Evolutionary conservation across 2,888 invertebrate species (phyloP).

Genomic region (Synergus laeviventris): DNA sequence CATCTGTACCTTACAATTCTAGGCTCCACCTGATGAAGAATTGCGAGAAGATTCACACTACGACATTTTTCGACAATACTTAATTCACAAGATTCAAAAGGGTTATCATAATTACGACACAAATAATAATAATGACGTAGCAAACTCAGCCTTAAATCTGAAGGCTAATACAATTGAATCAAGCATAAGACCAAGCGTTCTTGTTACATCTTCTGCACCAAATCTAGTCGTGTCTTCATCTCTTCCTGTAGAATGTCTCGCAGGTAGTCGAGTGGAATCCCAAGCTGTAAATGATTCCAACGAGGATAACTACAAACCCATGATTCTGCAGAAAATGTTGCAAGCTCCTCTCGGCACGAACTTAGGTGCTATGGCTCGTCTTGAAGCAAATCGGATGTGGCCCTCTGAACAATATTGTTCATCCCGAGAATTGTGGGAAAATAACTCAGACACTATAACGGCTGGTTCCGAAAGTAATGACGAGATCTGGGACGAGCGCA

Average conservation of each 20-base stretch:
- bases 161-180: conserved; percentile 15
- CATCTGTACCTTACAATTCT: conserved; percentile 14
- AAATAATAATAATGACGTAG: conserved; percentile 58
- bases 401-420: conserved; percentile 55
- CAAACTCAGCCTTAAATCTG: not conserved
- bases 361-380: conserved; percentile 69
- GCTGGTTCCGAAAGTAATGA: conserved; percentile 69
- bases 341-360: conserved; percentile 72
- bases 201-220: not conserved
- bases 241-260: conserved; percentile 16
- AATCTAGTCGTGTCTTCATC: conserved; percentile 42
- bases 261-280: not conserved
- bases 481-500: conserved; percentile 55
- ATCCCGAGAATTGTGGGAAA: conserved; percentile 55
- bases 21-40: conserved; percentile 68
- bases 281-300: conserved; percentile 45
- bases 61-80: conserved; percentile 66
- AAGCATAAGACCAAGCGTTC: not conserved
- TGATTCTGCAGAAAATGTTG: conserved; percentile 70
- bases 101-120: conserved; percentile 61
- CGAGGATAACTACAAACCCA: conserved; percentile 54
- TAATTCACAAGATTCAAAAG: conserved; percentile 62
- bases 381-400: conserved; percentile 59
- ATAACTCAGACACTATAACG: conserved; percentile 72
- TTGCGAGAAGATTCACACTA: conserved; percentile 66